Conservation (phyloP, 2,113 vertebrate species). For the Rhinoderma darwinii region DNA sequence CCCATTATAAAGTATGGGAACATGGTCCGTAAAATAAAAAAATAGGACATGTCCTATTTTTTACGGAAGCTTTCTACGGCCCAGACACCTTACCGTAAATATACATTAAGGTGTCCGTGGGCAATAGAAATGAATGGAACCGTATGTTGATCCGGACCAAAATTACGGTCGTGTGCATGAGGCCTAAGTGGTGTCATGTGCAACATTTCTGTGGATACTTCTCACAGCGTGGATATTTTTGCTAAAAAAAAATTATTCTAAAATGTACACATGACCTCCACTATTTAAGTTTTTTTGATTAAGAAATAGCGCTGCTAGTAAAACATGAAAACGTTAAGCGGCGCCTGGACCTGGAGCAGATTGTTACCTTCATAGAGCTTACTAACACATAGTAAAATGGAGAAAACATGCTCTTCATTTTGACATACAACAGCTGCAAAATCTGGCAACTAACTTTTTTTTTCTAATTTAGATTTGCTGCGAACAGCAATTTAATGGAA, state of each 20-base stretch:
- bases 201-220: too few species aligned
- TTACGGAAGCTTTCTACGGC: too few species aligned
- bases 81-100: too few species aligned
- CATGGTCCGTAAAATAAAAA: too few species aligned
- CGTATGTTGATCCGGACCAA: too few species aligned
- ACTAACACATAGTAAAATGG: neutral
- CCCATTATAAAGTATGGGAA: too few species aligned
- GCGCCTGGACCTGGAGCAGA: neutral
- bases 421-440: slow-evolving; percentile 16
- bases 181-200: too few species aligned
- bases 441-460: neutral
- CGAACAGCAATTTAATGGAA: neutral
- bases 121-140: too few species aligned
- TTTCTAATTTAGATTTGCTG: neutral
- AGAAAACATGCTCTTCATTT: slow-evolving; percentile 4
- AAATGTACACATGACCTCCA: neutral
- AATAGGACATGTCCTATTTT: too few species aligned
- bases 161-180: too few species aligned
- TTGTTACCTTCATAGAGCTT: neutral
- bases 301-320: neutral
- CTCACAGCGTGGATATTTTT: neutral
- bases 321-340: neutral
- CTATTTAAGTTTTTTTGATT: neutral
- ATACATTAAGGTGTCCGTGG: too few species aligned
- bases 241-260: too few species aligned